phyloP scores from a whole-genome alignment of 2,113 vertebrate species.

The Gymnobelideus leadbeateri region DNA sequence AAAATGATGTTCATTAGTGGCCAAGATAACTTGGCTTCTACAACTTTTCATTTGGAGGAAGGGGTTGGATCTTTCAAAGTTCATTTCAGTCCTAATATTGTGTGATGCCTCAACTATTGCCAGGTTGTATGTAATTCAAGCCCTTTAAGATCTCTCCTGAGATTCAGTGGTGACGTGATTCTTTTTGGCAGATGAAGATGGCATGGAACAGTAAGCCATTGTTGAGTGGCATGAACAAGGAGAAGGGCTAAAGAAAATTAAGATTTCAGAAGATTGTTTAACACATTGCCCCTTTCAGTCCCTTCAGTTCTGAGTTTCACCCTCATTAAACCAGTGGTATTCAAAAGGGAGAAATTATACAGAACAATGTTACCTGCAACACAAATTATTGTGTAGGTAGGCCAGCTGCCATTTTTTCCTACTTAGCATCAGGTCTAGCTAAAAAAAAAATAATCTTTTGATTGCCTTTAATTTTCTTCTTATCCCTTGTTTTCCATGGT shows the following conservation, averaged over 20 bases:
- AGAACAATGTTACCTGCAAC: not conserved
- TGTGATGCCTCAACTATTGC: conserved; percentile 3
- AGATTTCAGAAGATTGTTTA: conserved; percentile 33
- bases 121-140: not conserved
- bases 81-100: not conserved
- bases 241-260: conserved; percentile 42
- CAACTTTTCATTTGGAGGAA: not conserved
- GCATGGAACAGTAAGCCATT: conserved; percentile 47
- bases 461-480: not conserved
- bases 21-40: not conserved
- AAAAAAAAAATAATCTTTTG: not conserved
- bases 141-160: conserved; percentile 6
- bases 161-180: conserved; percentile 13
- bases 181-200: conserved; percentile 28
- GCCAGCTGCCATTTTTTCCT: not conserved
- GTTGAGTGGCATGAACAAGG: conserved; percentile 19
- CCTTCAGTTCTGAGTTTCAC: conserved; percentile 38
- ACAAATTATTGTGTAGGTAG: not conserved
- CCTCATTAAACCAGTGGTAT: conserved; percentile 6
- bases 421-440: not conserved
- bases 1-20: not conserved
- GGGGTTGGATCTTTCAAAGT: not conserved
- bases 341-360: conserved; percentile 2
- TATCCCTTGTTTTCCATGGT: not conserved
- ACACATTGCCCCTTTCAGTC: conserved; percentile 50